Base-by-base conservation (phyloP, 2,797 vertebrate genomes). In the Cynodonichthys magdalenae region DNA sequence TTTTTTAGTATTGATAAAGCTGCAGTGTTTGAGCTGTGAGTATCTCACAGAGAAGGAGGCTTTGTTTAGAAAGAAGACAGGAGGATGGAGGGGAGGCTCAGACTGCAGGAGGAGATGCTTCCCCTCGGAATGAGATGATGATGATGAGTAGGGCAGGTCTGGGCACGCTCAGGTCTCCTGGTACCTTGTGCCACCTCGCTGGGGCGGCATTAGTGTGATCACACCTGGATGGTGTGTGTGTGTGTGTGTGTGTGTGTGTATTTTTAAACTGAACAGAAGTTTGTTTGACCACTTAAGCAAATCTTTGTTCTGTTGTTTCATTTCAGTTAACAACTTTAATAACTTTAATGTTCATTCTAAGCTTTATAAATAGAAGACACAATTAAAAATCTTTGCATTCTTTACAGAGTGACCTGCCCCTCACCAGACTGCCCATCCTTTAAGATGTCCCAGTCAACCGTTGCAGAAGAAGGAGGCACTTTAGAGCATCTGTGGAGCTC, bases 401-500 rank as follows among this genome's bases (percentile, higher is more conserved):
- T 47, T 66, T 66, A 52, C 81, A 99, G 97, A 90, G 93, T 85
- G 64, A 91, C 95, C 80, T 93, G 90, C 39, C 94, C 94, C 15
- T 87, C 93, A 34, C 74, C 90, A 47, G 92, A 93, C 62, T 89
- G 88, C 72, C 84, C 83, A 1, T 29, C 80, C 1, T 85, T 73
- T 86, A 96, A 95, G 89, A 99, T 99, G 97, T 95, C 97, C 75
- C 95, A 95, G 87, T 73, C 95, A 18, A 76, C 95, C 2, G 83
- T 94, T 1, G 90, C 92, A 58, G 95, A 97, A 2, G 96, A 98
- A 87, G 96, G 95, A 66, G 91, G 94, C 15, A 96, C 95, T 1
- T 98, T 98, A 0, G 96, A 98, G 80, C 94, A 98, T 79, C 95
- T 99, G 75, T 99, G 97, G 97, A 96, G 94, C 83, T 95, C 95